Base-by-base conservation (phyloP, 1,140 invertebrate species). In the Delia radicum region DNA sequence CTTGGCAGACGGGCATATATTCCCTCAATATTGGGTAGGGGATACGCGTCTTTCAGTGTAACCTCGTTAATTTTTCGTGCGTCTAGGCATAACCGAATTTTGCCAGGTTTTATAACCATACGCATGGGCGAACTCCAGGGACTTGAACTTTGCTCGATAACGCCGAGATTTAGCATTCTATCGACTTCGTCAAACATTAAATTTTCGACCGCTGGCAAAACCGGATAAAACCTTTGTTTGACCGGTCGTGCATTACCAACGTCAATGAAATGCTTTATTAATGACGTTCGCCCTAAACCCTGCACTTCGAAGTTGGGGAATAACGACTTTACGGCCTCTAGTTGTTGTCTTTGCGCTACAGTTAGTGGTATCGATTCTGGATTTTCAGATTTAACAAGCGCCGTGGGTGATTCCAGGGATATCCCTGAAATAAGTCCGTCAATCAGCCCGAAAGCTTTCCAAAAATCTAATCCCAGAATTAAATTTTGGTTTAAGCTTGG, bases 81-180 rank as follows among this genome's bases (percentile, higher is more conserved):
- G 74, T 85, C 81, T 0, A 85, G 72, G 65, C 84, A 86, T 18
- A 85, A 77, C 1, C 83, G 61, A 18, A 77, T 65, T 28, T 78
- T 78, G 0, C 78, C 77, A 69, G 82, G 79, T 18, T 85, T 84
- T 73, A 75, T 55, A 1, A 83, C 81, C 29, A 85, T 67, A 1
- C 69, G 61, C 42, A 78, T 73, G 21, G 77, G 77, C 24, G 75
- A 76, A 6, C 37, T 61, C 75, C 77, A 78, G 2, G 63, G 21
- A 28, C 75, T 76, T 10, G 3, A n/a, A 7, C 62, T 37, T 1
- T 76, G 77, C 15, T 76, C 71, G 63, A 84, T 77, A 12, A 83
- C 73, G 0, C 74, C 80, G 26, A 77, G n/a, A 18, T 42, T 31
- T 0, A 81, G 67, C 81, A 84, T 82, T 31, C 79, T 65, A 73